Base-by-base conservation (phyloP, 2,888 invertebrate genomes). In the Cephus rjabovi region DNA sequence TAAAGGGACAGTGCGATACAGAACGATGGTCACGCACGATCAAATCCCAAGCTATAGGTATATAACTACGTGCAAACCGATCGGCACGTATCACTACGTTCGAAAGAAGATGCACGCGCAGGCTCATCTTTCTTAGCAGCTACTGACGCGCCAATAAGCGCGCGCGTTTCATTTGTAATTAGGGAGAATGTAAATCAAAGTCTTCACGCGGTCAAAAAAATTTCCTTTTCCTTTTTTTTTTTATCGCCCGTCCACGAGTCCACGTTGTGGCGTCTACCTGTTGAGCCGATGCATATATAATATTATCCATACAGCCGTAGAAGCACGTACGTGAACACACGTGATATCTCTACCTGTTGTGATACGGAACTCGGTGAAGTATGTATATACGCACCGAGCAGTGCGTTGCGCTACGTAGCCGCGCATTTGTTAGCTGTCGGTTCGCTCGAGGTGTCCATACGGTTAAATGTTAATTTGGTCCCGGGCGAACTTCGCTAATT, bases 101-200 rank as follows among this genome's bases (percentile, higher is more conserved):
- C 56, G 56, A 56, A 56, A 56, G 74, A 69, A 69, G 34, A 56
- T 73, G 35, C 77, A 77, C 76, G 76, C 73, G 69, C 40, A 74
- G 79, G 80, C 83, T 86, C 87, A 88, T 88, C 84, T 84, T 88
- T 88, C 87, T 87, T 87, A 80, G 79, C 76, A 77, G 86, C 86
- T 87, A 89, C 88, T 84, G 90, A 89, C 87, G 86, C 87, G 84
- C 88, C 89, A 89, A 90, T 90, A 89, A 88, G 87, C 86, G 86
- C 82, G 79, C 84, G 85, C 87, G 87, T 89, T 90, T 89, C 89
- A 86, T 89, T 89, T 89, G 89, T 89, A 90, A 90, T 90, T 90
- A 90, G 89, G 85, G 86, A 87, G 88, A 88, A 89, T 88, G 89
- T 90, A 89, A 90, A 90, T 90, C 90, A 90, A 89, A 88, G 89